Percentiles rank a stretch among this genome's conserved stretches.
phyloP scores from a whole-genome alignment of 2,113 vertebrate species.

The Meles meles region DNA sequence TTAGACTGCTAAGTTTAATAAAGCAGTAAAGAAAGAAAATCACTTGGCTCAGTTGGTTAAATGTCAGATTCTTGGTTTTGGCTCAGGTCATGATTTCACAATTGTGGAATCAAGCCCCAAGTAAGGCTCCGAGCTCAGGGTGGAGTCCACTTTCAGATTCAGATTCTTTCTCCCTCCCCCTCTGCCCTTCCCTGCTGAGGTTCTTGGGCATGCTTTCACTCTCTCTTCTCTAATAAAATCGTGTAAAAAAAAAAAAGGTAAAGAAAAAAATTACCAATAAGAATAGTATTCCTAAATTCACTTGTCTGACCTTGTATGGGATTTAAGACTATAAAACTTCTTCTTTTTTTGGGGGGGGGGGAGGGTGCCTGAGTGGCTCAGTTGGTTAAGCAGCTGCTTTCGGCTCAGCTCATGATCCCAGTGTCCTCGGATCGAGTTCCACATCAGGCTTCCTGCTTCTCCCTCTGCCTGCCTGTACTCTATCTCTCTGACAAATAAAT shows the following conservation, averaged over 20 bases:
- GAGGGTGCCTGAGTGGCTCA: no score
- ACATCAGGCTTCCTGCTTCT: no score
- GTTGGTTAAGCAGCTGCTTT: no score
- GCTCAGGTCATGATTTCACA: background rate
- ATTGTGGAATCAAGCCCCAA: background rate
- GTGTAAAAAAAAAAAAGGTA: no score
- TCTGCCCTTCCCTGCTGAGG: background rate
- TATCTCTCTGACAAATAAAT: no score
- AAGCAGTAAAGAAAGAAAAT: background rate
- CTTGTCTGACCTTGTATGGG: background rate
- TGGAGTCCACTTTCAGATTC: background rate
- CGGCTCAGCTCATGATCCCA: no score
- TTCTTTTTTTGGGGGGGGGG: no score
- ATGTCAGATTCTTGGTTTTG: background rate
- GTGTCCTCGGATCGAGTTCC: no score
- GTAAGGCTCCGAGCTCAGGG: background rate
- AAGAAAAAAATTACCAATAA: background rate
- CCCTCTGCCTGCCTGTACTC: no score
- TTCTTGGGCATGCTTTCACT: background rate
- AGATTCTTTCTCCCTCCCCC: background rate
- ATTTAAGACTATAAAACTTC: no score
- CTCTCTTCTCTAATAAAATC: background rate
- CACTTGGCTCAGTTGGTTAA: background rate
- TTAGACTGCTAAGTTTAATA: background rate
- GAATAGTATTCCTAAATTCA: background rate